phyloP scores from a whole-genome alignment of 2,888 invertebrate species.

The Serrognathus titanus region DNA sequence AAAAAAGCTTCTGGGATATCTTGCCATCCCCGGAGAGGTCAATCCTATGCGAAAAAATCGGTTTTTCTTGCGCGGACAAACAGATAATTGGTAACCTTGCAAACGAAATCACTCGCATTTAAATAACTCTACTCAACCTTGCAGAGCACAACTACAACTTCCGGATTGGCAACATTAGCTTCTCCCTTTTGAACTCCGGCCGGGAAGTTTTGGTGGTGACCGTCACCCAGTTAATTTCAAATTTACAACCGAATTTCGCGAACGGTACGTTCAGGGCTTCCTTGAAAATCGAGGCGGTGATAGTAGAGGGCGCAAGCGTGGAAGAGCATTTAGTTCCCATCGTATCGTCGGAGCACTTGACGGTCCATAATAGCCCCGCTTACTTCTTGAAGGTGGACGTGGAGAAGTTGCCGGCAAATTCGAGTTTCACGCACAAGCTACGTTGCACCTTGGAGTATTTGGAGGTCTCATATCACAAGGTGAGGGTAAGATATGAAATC shows the following conservation, averaged over 20 bases:
- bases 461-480: conserved; percentile 76
- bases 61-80: conserved; percentile 32
- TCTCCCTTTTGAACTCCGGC: conserved; percentile 62
- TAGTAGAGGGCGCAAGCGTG: conserved; percentile 69
- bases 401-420: conserved; percentile 65
- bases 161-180: conserved; percentile 68
- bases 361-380: conserved; percentile 59
- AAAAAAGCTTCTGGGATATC: conserved; percentile 47
- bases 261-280: conserved; percentile 27
- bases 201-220: conserved; percentile 71
- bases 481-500: conserved; percentile 38
- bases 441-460: conserved; percentile 68
- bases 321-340: conserved; percentile 72
- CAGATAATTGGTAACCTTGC: conserved; percentile 24
- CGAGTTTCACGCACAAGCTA: conserved; percentile 66
- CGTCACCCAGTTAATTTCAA: conserved; percentile 61
- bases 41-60: conserved; percentile 45
- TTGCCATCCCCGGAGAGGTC: conserved; percentile 45
- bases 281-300: conserved; percentile 65
- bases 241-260: conserved; percentile 37
- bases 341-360: conserved; percentile 59
- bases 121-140: too few species aligned
- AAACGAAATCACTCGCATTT: conserved; percentile 13
- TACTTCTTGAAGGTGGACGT: conserved; percentile 73
- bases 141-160: conserved; percentile 74